Conservation (phyloP, 2,113 vertebrate species). For the Chelonoidis abingdonii region DNA sequence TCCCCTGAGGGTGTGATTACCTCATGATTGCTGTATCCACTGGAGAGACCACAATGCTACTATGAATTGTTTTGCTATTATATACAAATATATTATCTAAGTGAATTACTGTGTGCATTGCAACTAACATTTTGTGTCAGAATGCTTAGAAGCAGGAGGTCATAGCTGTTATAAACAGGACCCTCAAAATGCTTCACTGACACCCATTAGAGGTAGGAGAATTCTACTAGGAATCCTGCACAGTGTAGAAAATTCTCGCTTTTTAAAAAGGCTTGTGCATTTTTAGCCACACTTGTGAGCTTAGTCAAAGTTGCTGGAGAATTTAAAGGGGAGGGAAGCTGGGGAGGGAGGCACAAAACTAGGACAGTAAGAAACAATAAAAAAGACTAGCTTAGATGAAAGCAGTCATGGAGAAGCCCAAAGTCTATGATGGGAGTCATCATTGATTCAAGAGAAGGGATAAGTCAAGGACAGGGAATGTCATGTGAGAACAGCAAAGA, state of each 20-base stretch:
- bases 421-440: conserved; percentile 68
- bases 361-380: conserved; percentile 43
- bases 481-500: conserved; percentile 62
- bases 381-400: conserved; percentile 40
- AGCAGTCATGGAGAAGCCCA: conserved; percentile 61
- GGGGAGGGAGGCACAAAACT: conserved; percentile 56
- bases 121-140: conserved; percentile 44
- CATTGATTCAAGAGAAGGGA: conserved; percentile 63
- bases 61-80: neutral
- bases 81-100: conserved; percentile 24
- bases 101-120: neutral
- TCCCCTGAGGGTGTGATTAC: conserved; percentile 45
- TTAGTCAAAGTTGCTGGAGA: conserved; percentile 30
- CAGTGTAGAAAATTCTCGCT: neutral
- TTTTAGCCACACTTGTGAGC: neutral
- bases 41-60: neutral
- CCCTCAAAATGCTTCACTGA: rapidly evolving
- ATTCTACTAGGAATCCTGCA: conserved; percentile 25
- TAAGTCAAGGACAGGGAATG: conserved; percentile 70
- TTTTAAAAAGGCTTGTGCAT: conserved; percentile 1
- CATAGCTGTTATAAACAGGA: neutral
- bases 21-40: neutral
- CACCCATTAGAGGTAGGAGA: neutral
- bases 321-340: conserved; percentile 11
- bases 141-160: neutral